Evolutionary conservation across 2,888 invertebrate species (phyloP).

Genomic region (Eristalis arbustorum): DNA sequence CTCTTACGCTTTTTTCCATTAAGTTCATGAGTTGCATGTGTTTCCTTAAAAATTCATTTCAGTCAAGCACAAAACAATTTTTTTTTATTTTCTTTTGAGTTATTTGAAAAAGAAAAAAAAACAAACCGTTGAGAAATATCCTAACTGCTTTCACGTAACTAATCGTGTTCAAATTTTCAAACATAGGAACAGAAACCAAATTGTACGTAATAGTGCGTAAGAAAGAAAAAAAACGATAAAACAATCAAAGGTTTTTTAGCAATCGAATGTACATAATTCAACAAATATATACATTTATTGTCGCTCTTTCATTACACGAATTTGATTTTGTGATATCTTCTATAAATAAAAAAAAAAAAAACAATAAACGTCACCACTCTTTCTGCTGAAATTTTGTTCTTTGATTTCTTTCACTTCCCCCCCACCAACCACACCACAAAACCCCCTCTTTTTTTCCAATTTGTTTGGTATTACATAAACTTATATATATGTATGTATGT

Average conservation of each 20-base stretch:
- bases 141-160: slow-evolving; percentile 67
- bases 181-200: slow-evolving; percentile 20
- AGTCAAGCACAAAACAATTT: slow-evolving; percentile 27
- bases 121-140: slow-evolving; percentile 49
- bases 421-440: slow-evolving; percentile 22
- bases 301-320: slow-evolving; percentile 37
- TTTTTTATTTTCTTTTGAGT: slow-evolving; percentile 3
- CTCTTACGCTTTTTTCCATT: slow-evolving; percentile 25
- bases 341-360: not conserved
- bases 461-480: slow-evolving; percentile 35
- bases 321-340: slow-evolving; percentile 59
- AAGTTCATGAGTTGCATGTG: slow-evolving; percentile 48
- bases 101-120: slow-evolving; percentile 51
- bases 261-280: slow-evolving; percentile 56
- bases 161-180: slow-evolving; percentile 29
- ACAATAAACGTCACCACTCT: slow-evolving; percentile 39
- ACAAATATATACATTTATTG: slow-evolving; percentile 21
- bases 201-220: slow-evolving; percentile 49
- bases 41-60: slow-evolving; percentile 39
- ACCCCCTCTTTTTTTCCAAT: slow-evolving; percentile 30
- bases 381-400: slow-evolving; percentile 61
- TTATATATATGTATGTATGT: slow-evolving; percentile 18
- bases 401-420: slow-evolving; percentile 4
- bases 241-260: slow-evolving; percentile 11
- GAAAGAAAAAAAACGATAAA: slow-evolving; percentile 22